Base-by-base conservation (phyloP, 2,888 invertebrate genomes). In the Sphinx pinastri region DNA sequence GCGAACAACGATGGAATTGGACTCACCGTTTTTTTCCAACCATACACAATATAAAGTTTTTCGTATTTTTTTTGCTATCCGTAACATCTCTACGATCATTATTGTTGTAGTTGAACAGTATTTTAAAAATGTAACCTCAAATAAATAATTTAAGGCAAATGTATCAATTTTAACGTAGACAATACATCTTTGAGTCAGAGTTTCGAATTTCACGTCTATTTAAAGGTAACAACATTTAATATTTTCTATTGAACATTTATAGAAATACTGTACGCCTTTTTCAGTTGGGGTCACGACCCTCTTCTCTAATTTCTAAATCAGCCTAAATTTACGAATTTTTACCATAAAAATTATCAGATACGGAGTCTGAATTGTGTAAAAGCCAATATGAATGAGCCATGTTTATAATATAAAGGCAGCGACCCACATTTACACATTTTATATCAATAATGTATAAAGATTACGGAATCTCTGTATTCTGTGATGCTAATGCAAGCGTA, bases 61-160 rank as follows among this genome's bases (percentile, higher is more conserved):
- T 7, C 38, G 8, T 38, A 38, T 3, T 13, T 12, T 19, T 31
- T 57, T 13, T 25, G 13, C 12, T n/a, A 25, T 57, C 57, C 57
- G 57, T 57, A 25, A 57, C 57, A 25, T 57, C 11, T 25, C 57
- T 4, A 19, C 13, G 4, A 8, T 25, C 19, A 5, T 12, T 57
- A 25, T 57, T 11, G 25, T 4, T 11, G 25, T 57, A 57, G 19
- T 57, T 57, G 25, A 45, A 45, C 60, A 60, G 60, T 60, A 60
- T 60, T 60, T 60, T 60, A 11, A 60, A 60, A 60, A 45, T 60
- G 45, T 60, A 16, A 60, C 60, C 60, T 60, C 47, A 60, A 45
- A 38, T 38, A 7, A 38, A 38, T 38, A 3, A 8, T 7, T 38
- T 45, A n/a, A 45, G 16, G 47, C 16, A 45, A 60, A 16, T n/a